Conservation (phyloP, 2,888 invertebrate genomes). For the Pocota personata region DNA sequence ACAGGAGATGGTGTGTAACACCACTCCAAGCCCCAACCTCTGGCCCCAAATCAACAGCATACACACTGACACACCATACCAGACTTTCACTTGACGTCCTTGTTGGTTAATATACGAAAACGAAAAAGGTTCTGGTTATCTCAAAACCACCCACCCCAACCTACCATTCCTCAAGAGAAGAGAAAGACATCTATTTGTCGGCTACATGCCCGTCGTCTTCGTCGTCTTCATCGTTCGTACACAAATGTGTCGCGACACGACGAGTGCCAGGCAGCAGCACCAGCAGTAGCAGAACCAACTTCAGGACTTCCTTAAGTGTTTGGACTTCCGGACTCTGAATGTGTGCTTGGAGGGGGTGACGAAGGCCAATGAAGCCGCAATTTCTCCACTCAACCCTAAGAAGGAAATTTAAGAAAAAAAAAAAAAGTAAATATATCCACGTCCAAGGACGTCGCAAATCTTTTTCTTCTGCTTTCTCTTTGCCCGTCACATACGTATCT, state of each 20-base stretch:
- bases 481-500: constrained; percentile 43
- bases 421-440: constrained; percentile 27
- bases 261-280: constrained; percentile 26
- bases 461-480: constrained; percentile 41
- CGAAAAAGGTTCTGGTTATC: constrained; percentile 72
- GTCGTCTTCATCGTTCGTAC: constrained; percentile 57
- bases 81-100: constrained; percentile 69
- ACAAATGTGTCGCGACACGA: constrained; percentile 66
- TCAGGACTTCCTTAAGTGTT: constrained; percentile 73
- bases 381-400: constrained; percentile 64
- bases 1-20: constrained; percentile 25
- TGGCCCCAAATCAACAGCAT: constrained; percentile 8
- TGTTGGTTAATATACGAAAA: constrained; percentile 70
- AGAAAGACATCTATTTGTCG: constrained; percentile 65
- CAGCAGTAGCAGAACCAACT: constrained; percentile 13
- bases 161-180: neutral
- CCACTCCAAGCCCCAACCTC: neutral
- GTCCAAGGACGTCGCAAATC: constrained; percentile 71
- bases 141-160: constrained; percentile 31
- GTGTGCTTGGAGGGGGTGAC: constrained; percentile 29
- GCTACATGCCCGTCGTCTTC: constrained; percentile 44
- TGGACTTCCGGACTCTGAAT: constrained; percentile 72
- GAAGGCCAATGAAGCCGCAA: constrained; percentile 70
- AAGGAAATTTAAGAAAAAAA: constrained; percentile 23
- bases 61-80: constrained; percentile 36